Evolutionary conservation across 1,140 invertebrate genomes (phyloP).

Genomic region (Pogonomyrmex barbatus): DNA sequence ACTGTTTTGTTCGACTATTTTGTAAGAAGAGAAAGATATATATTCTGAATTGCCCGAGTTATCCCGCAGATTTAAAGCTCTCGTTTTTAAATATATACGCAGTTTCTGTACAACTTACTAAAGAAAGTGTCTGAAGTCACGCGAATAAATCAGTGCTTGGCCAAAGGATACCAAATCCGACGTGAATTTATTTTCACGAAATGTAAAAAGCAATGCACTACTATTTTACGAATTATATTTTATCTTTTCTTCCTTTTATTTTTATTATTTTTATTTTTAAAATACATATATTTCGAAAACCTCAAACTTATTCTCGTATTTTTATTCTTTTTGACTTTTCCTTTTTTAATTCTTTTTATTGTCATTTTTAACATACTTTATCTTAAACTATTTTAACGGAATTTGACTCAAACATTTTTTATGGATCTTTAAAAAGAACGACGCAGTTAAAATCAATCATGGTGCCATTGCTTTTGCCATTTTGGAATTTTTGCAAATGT

Average conservation of each 20-base stretch:
- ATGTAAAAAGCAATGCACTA: background rate
- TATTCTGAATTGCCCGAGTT: background rate
- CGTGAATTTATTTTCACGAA: background rate
- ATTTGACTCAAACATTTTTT: background rate
- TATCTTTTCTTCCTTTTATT: background rate
- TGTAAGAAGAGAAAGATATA: background rate
- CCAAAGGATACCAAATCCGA: background rate
- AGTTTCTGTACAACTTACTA: background rate
- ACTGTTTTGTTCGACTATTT: constrained; percentile 22
- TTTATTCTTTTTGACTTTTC: background rate
- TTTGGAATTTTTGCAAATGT: background rate
- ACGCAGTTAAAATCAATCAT: background rate
- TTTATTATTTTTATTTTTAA: background rate
- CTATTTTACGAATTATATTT: background rate
- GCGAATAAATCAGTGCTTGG: background rate
- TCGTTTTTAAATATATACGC: background rate
- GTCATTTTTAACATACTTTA: background rate
- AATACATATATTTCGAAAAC: background rate
- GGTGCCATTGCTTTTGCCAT: background rate
- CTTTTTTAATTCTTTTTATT: background rate
- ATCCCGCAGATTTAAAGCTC: background rate
- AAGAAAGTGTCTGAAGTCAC: background rate
- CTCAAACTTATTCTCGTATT: background rate
- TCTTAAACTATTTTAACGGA: background rate
- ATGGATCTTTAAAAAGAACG: background rate